A percentile compares a stretch with the other conserved stretches of the same genome.
Conservation (phyloP, 2,113 vertebrate genomes). For the Hymenochirus boettgeri region DNA sequence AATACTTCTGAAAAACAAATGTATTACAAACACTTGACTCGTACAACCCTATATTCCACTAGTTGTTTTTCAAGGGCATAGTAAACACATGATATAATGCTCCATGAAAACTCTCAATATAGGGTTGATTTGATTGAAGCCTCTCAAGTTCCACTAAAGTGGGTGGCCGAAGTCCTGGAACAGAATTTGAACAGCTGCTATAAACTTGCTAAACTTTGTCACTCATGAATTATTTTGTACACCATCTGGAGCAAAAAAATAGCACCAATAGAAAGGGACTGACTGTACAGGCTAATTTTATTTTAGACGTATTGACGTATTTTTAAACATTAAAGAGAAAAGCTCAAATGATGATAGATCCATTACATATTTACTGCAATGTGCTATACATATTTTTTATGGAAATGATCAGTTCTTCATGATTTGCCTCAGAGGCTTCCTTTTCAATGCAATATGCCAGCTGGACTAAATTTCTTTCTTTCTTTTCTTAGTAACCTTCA, state of each 20-base stretch:
- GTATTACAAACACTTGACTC: conserved; percentile 5
- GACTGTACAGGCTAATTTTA: too few species aligned
- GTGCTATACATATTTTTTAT: conserved; percentile 13
- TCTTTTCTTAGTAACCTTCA: conserved; percentile 36
- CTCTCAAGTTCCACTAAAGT: conserved; percentile 58
- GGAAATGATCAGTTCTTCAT: conserved; percentile 26
- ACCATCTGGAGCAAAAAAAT: conserved; percentile 79
- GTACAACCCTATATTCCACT: conserved; percentile 47
- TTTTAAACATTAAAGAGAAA: too few species aligned
- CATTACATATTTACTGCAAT: too few species aligned
- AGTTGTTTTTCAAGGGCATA: conserved; percentile 46
- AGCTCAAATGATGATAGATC: too few species aligned
- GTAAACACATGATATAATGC: conserved; percentile 58
- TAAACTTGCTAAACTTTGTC: conserved; percentile 78
- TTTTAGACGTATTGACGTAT: too few species aligned
- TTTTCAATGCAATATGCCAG: conserved; percentile 37
- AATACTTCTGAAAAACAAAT: background rate
- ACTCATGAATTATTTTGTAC: conserved; percentile 86
- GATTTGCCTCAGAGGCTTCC: conserved; percentile 38
- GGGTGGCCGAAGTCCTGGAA: conserved; percentile 63
- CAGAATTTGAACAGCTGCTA: conserved; percentile 75
- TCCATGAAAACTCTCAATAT: conserved; percentile 53
- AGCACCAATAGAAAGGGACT: too few species aligned
- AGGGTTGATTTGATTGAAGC: conserved; percentile 56
- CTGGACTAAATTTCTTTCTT: conserved; percentile 38